Percentiles rank a stretch among this genome's conserved stretches.
These are phyloP conservation scores for Solenodon paradoxus DNA, from an alignment of 2,113 vertebrate species.

Conservation along the genomic window DNA sequence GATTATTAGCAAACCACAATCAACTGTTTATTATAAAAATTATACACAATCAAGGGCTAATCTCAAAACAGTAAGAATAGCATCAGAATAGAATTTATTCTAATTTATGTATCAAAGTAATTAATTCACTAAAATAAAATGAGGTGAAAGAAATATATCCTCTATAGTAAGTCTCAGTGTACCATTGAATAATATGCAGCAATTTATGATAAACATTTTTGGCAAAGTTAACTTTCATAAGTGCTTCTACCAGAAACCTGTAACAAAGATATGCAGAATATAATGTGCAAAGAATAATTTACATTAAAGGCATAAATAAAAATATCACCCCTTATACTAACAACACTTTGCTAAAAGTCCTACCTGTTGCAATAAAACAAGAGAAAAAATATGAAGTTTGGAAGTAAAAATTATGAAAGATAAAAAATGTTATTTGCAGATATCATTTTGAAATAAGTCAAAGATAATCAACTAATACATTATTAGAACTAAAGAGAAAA, in stretches of 20 bases:
- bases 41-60: neutral
- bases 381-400: neutral
- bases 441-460: neutral
- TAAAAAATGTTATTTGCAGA: neutral
- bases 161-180: neutral
- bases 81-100: neutral
- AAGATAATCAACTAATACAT: neutral
- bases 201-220: neutral
- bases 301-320: neutral
- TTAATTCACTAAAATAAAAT: neutral
- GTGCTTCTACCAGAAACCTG: neutral
- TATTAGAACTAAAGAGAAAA: slow-evolving; percentile 2
- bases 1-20: neutral
- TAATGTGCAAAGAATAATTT: neutral
- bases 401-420: neutral
- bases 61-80: neutral
- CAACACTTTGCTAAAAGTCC: neutral
- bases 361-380: neutral
- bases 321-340: neutral
- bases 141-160: neutral
- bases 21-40: slow-evolving; percentile 4
- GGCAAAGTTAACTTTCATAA: neutral
- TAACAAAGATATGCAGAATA: neutral
- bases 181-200: neutral
- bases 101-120: neutral